A percentile compares a stretch with the other conserved stretches of the same genome.
Evolutionary conservation across 2,888 invertebrate species (phyloP).

Genomic region (Oscheius sp.): DNA sequence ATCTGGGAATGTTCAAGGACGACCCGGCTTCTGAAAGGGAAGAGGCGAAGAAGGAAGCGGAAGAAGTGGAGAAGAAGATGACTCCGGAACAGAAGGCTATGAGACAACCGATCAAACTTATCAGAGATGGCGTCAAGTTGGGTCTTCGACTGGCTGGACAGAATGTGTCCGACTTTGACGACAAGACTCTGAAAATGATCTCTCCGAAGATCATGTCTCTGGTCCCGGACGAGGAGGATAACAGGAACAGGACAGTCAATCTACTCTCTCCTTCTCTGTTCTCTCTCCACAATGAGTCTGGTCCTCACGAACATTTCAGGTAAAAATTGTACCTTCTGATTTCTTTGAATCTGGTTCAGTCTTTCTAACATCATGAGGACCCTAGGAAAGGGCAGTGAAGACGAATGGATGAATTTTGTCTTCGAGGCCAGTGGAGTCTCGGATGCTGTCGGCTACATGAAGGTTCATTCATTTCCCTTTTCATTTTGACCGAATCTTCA

Average conservation of each 20-base stretch:
- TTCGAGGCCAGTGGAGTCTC: slow-evolving; percentile 68
- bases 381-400: slow-evolving; percentile 45
- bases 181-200: slow-evolving; percentile 65
- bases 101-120: slow-evolving; percentile 57
- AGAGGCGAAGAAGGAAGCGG: slow-evolving; percentile 47
- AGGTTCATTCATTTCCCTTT: not conserved
- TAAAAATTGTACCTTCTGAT: not conserved
- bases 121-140: slow-evolving; percentile 69
- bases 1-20: slow-evolving; percentile 18
- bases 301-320: slow-evolving; percentile 26
- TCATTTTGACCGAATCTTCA: not conserved
- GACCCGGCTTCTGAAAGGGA: slow-evolving; percentile 36
- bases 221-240: slow-evolving; percentile 61
- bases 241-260: slow-evolving; percentile 42
- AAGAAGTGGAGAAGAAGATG: slow-evolving; percentile 42
- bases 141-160: slow-evolving; percentile 63
- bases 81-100: slow-evolving; percentile 53
- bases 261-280: slow-evolving; percentile 67
- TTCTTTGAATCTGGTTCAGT: slow-evolving; percentile 15
- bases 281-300: slow-evolving; percentile 62
- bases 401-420: slow-evolving; percentile 70
- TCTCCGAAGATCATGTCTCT: slow-evolving; percentile 68
- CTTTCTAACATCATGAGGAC: slow-evolving; percentile 42
- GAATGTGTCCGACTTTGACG: slow-evolving; percentile 60
- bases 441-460: slow-evolving; percentile 49